phyloP scores from a whole-genome alignment of 2,797 vertebrate species.

The Melopsittacus undulatus region DNA sequence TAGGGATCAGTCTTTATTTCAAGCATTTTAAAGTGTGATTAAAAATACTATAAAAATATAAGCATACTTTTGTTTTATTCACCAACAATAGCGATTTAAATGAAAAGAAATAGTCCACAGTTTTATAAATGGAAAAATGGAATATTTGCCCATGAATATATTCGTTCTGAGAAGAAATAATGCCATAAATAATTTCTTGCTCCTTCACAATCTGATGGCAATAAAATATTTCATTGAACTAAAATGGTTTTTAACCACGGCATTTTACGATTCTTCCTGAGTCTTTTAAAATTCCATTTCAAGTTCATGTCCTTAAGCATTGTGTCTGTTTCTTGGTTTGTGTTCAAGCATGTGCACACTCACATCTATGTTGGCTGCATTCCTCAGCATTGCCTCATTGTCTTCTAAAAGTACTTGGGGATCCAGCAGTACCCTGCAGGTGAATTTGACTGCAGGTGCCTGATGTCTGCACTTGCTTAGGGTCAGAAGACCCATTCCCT shows the following conservation, averaged over 20 bases:
- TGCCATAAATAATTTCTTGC: neutral
- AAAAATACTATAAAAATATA: neutral
- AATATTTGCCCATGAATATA: neutral
- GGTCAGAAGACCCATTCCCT: neutral
- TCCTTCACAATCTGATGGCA: neutral
- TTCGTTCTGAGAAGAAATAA: neutral
- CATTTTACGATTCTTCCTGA: neutral
- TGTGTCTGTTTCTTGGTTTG: neutral
- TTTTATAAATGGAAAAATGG: neutral
- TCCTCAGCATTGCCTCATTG: neutral
- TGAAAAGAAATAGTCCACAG: neutral
- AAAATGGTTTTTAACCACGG: neutral
- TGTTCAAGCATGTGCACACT: neutral
- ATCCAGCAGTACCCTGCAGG: neutral
- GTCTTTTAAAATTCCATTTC: neutral
- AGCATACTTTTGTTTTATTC: neutral
- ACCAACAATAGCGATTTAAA: neutral
- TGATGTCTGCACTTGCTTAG: accelerated
- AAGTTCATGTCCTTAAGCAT: neutral
- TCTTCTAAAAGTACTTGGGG: accelerated
- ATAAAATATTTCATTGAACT: neutral
- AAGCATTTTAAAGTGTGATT: neutral
- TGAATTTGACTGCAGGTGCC: neutral
- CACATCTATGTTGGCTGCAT: neutral
- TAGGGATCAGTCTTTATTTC: neutral